Percentiles rank a stretch among this genome's conserved stretches.
Evolutionary conservation across 2,797 vertebrate genomes (phyloP).

Genomic region (Octomys mimax): DNA sequence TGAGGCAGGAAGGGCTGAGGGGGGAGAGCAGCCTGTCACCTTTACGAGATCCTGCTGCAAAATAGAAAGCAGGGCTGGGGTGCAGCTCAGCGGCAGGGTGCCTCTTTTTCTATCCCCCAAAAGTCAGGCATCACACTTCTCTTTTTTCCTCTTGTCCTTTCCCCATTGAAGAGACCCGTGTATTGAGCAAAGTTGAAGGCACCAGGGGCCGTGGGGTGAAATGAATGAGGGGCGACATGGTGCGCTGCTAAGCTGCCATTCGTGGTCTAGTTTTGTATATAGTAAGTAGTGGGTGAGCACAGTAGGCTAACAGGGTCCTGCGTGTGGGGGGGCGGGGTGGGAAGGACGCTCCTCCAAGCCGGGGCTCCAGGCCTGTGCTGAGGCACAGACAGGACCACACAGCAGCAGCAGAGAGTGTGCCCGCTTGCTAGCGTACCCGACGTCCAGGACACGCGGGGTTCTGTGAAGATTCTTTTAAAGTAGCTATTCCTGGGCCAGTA

Average conservation of each 20-base stretch:
- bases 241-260: not conserved
- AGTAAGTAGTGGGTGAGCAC: not conserved
- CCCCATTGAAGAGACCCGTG: not conserved
- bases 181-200: not conserved
- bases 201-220: not conserved
- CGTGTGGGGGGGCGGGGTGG: not conserved
- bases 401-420: not conserved
- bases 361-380: not conserved
- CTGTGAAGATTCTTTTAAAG: slow-evolving; percentile 24
- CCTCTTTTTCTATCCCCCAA: not conserved
- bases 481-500: slow-evolving; percentile 18
- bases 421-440: not conserved
- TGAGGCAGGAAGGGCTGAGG: not conserved
- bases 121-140: not conserved
- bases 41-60: not conserved
- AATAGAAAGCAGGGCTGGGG: not conserved
- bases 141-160: slow-evolving; percentile 14
- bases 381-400: not conserved
- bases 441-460: not conserved
- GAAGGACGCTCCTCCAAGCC: not conserved
- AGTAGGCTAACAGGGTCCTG: not conserved
- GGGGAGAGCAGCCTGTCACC: not conserved
- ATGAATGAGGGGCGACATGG: not conserved
- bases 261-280: not conserved
- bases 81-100: not conserved